phyloP scores from a whole-genome alignment of 2,113 vertebrate genomes.

The Pterocles burchelli region DNA sequence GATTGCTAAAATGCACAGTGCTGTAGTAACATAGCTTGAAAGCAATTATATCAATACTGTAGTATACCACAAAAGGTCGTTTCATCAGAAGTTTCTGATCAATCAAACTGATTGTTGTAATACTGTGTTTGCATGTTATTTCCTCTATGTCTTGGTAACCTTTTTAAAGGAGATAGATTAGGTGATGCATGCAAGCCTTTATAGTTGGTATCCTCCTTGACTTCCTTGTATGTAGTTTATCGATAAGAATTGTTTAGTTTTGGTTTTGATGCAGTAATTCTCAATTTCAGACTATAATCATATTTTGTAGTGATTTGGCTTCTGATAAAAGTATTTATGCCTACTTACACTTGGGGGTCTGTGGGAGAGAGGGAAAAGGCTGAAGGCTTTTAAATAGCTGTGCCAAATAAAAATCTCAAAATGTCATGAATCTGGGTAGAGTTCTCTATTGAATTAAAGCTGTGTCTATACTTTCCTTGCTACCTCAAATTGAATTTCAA shows the following conservation, averaged over 20 bases:
- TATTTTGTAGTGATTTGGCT: not conserved
- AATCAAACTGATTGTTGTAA: not conserved
- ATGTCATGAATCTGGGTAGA: not conserved
- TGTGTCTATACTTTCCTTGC: not conserved
- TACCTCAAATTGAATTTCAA: not conserved
- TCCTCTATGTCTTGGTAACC: not conserved
- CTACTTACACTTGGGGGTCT: not conserved
- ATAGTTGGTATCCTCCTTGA: not conserved
- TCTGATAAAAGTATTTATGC: not conserved
- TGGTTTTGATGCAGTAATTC: not conserved
- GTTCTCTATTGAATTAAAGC: not conserved
- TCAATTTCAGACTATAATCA: not conserved
- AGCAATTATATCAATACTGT: not conserved
- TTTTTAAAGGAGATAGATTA: not conserved
- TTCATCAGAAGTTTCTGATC: conserved; percentile 14
- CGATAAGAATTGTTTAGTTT: not conserved
- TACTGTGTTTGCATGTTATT: not conserved
- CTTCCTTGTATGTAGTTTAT: not conserved
- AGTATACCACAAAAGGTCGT: not conserved
- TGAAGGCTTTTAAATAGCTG: not conserved
- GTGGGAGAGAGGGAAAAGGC: not conserved
- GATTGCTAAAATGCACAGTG: not conserved
- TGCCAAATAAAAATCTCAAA: not conserved
- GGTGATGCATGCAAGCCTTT: not conserved
- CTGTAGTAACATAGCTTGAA: not conserved